Evolutionary conservation across 2,797 vertebrate species (phyloP).

Genomic region (Manis crassicaudata): DNA sequence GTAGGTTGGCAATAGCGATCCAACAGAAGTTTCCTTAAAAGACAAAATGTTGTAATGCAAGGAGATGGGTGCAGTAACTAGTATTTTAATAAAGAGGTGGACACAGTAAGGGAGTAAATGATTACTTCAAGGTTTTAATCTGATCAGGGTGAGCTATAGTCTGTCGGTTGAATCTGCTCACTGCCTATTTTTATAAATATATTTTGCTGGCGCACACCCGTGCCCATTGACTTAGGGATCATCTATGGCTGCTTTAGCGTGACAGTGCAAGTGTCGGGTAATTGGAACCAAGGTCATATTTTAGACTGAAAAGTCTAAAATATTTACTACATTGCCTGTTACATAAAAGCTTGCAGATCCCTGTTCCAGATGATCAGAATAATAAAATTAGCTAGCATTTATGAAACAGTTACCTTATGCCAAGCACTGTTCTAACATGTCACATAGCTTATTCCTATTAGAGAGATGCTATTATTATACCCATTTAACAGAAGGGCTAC

Average conservation of each 20-base stretch:
- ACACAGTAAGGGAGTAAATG: neutral
- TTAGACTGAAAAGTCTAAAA: neutral
- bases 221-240: neutral
- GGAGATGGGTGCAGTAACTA: neutral
- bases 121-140: neutral
- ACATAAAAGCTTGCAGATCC: neutral
- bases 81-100: neutral
- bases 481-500: neutral
- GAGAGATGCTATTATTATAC: neutral
- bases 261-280: neutral
- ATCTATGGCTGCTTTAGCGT: neutral
- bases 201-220: neutral
- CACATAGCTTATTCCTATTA: neutral
- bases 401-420: neutral
- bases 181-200: neutral
- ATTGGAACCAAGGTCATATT: neutral
- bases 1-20: neutral
- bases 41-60: neutral
- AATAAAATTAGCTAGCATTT: constrained; percentile 3
- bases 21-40: constrained; percentile 19
- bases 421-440: neutral
- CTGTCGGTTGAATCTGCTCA: neutral
- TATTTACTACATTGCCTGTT: neutral
- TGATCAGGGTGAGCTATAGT: neutral
- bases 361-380: neutral